A percentile compares a stretch with the other conserved stretches of the same genome.
phyloP scores from a whole-genome alignment of 64 coral and sea anemone species.

The Hydrozoanthus tunicans region DNA sequence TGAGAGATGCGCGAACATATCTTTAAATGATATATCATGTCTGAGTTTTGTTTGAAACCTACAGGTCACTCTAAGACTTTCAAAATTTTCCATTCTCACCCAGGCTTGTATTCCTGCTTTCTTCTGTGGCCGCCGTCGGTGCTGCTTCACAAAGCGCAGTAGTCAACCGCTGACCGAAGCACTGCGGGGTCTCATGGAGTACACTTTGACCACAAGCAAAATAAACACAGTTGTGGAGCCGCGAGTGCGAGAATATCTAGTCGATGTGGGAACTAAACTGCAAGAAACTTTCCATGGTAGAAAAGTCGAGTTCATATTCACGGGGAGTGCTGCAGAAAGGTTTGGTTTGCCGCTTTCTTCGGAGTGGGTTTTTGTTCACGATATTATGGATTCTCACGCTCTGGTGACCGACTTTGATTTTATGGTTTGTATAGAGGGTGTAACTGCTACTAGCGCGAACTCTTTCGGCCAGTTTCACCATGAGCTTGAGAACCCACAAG shows the following conservation, averaged over 20 bases:
- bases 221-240: not conserved
- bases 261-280: not conserved
- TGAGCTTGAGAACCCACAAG: not conserved
- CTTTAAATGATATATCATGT: no score
- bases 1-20: no score
- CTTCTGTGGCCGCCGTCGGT: not conserved
- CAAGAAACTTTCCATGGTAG: not conserved
- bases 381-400: not conserved
- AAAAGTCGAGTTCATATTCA: not conserved
- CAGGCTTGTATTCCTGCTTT: not conserved
- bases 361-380: not conserved
- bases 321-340: not conserved
- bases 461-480: not conserved
- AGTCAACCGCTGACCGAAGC: not conserved
- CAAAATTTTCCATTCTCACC: no score
- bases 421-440: not conserved
- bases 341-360: constrained; percentile 1
- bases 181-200: not conserved
- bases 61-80: no score
- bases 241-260: not conserved
- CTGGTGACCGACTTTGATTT: not conserved
- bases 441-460: not conserved
- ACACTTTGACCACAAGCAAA: not conserved
- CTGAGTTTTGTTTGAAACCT: no score
- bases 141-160: not conserved